A percentile compares a stretch with the other conserved stretches of the same genome.
Conservation (phyloP, 2,888 invertebrate genomes). For the Marronus borbonicus region DNA sequence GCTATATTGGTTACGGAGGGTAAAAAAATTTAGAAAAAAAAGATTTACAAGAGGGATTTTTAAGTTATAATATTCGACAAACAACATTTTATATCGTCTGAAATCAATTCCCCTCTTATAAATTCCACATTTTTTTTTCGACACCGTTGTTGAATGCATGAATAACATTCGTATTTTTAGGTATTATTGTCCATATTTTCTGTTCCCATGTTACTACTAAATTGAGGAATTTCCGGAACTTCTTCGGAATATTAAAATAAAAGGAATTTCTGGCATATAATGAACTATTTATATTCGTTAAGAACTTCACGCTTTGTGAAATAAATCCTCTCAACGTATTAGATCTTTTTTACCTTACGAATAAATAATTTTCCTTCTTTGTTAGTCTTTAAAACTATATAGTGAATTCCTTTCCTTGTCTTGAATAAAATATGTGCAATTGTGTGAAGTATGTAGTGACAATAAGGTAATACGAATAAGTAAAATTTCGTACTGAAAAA, state of each 20-base stretch:
- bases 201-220: conserved; percentile 37
- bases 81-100: background rate
- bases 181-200: conserved; percentile 27
- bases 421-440: too few relatives aligned
- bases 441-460: background rate
- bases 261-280: conserved; percentile 8
- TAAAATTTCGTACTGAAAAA: background rate
- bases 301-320: conserved; percentile 25
- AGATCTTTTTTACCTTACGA: conserved; percentile 1
- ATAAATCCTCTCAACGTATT: conserved; percentile 13
- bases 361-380: too few relatives aligned
- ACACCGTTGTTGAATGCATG: background rate
- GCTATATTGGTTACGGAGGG: conserved; percentile 15
- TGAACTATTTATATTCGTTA: conserved; percentile 33
- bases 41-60: background rate
- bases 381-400: too few relatives aligned
- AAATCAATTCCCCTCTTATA: background rate
- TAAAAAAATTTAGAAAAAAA: background rate
- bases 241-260: conserved; percentile 14
- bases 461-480: too few relatives aligned
- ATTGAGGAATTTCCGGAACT: conserved; percentile 16
- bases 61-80: background rate
- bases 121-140: background rate
- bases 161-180: conserved; percentile 21
- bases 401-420: too few relatives aligned